Percentiles rank a stretch among this genome's conserved stretches.
Conservation (phyloP, 2,888 invertebrate genomes). For the Idaea dimidiata region DNA sequence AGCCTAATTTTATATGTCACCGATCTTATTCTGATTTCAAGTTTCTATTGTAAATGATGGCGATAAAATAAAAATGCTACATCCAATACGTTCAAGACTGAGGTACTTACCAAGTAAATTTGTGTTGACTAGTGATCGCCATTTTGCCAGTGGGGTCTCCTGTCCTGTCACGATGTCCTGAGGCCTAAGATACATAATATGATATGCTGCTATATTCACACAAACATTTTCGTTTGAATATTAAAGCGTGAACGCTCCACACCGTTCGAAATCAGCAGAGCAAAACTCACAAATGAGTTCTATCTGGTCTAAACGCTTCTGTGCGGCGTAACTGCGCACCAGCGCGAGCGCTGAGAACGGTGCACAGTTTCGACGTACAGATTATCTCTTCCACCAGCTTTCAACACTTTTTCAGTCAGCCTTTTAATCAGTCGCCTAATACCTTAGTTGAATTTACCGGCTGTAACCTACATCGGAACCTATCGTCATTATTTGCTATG, state of each 20-base stretch:
- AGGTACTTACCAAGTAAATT: no score
- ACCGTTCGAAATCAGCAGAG: neutral
- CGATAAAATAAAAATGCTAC: slow-evolving; percentile 6
- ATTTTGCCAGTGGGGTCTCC: no score
- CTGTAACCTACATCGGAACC: neutral
- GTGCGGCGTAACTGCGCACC: no score
- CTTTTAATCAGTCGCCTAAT: neutral
- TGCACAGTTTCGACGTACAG: no score
- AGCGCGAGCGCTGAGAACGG: no score
- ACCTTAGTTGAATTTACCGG: neutral
- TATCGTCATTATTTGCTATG: slow-evolving; percentile 33
- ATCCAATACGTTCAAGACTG: neutral
- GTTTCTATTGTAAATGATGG: slow-evolving; percentile 27
- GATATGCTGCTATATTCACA: neutral
- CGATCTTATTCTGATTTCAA: slow-evolving; percentile 12
- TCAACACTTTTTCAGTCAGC: no score
- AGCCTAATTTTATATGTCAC: neutral
- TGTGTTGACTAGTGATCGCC: no score
- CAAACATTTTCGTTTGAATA: neutral
- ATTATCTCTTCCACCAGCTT: no score
- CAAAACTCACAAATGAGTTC: neutral
- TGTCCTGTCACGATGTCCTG: no score
- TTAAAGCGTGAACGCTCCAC: neutral
- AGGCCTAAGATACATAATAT: neutral
- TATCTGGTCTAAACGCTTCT: no score